Percentiles rank a stretch among this genome's conserved stretches.
Conservation (phyloP, 1,140 invertebrate genomes). For the Cephus cinctus region DNA sequence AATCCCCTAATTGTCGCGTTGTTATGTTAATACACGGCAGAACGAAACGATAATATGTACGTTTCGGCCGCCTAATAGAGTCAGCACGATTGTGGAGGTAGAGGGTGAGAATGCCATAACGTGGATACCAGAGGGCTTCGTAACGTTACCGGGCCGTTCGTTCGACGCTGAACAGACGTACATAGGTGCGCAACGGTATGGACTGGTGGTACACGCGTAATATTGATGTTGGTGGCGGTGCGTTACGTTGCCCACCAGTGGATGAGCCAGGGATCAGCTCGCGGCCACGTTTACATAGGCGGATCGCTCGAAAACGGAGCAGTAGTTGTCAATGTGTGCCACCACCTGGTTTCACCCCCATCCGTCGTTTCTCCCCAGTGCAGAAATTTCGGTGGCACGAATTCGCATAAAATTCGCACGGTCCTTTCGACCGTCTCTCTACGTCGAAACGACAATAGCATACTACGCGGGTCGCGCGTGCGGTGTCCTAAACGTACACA, state of each 20-base stretch:
- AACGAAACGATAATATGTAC: constrained; percentile 28
- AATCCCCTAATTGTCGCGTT: constrained; percentile 28
- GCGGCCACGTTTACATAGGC: too few relatives aligned
- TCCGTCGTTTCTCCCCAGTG: too few relatives aligned
- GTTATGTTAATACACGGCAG: constrained; percentile 36
- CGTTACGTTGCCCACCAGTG: too few relatives aligned
- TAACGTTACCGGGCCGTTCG: background rate
- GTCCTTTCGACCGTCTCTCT: too few relatives aligned
- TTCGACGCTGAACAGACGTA: background rate
- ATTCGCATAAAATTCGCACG: too few relatives aligned
- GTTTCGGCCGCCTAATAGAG: constrained; percentile 36
- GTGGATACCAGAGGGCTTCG: background rate
- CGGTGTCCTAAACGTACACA: too few relatives aligned
- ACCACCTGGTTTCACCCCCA: too few relatives aligned
- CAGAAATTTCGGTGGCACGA: too few relatives aligned
- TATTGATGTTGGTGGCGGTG: constrained; percentile 16
- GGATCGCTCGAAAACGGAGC: too few relatives aligned
- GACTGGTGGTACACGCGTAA: constrained; percentile 1
- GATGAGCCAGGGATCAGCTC: too few relatives aligned
- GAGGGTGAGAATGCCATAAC: constrained; percentile 33
- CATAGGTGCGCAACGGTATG: background rate
- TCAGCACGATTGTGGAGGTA: constrained; percentile 31
- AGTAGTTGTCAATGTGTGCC: too few relatives aligned
- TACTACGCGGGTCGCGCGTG: constrained; percentile 31
- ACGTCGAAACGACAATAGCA: too few relatives aligned